Conservation (phyloP, 2,888 invertebrate species). For the Dasypogon diadema region DNA sequence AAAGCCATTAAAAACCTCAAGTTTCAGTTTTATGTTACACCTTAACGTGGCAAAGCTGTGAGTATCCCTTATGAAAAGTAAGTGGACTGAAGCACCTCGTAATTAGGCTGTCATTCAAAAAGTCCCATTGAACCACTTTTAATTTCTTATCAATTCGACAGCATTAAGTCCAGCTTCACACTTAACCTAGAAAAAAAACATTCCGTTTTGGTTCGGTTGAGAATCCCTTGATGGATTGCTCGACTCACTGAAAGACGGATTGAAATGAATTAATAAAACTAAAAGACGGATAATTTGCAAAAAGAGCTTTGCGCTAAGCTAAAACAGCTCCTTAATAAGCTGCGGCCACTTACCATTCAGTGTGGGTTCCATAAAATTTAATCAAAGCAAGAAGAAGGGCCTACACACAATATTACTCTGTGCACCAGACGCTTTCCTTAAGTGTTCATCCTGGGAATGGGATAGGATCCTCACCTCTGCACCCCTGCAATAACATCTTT, state of each 20-base stretch:
- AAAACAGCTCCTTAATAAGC: background rate
- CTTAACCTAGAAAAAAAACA: no score
- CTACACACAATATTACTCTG: background rate
- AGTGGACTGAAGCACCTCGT: no score
- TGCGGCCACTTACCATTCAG: background rate
- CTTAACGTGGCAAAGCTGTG: no score
- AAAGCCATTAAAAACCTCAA: no score
- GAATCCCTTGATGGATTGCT: background rate
- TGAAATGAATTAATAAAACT: background rate
- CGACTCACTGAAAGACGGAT: background rate
- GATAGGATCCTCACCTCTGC: background rate
- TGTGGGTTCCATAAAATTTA: background rate
- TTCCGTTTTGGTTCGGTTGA: no score
- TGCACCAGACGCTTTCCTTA: background rate
- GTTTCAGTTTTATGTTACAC: no score
- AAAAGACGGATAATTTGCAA: background rate
- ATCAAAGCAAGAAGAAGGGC: background rate
- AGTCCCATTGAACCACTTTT: no score
- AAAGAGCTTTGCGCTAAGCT: background rate
- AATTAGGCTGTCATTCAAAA: no score
- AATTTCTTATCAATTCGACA: no score
- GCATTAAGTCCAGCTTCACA: no score
- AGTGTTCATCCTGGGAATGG: background rate
- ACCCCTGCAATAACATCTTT: constrained; percentile 6
- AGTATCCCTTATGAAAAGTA: no score